phyloP scores from a whole-genome alignment of 2,888 invertebrate genomes.

The Formica aserva region DNA sequence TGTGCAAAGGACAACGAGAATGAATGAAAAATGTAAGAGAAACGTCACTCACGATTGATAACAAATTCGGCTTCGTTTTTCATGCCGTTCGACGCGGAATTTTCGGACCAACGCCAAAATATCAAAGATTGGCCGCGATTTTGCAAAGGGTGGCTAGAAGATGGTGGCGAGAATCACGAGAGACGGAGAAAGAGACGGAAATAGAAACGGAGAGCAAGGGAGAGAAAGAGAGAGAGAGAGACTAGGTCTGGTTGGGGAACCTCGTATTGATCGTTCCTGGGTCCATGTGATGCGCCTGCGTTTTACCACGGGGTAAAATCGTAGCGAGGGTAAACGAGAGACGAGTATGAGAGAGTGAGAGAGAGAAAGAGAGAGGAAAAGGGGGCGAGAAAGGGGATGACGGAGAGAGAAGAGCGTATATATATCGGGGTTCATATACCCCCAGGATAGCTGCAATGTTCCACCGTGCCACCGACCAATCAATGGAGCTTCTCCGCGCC shows the following conservation, averaged over 20 bases:
- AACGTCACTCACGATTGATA: background rate
- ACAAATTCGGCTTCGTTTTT: background rate
- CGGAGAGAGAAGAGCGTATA: slow-evolving; percentile 65
- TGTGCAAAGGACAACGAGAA: background rate
- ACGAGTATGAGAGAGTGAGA: slow-evolving; percentile 51
- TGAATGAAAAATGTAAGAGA: background rate
- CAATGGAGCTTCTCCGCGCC: slow-evolving; percentile 82
- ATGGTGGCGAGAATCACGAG: slow-evolving; percentile 54
- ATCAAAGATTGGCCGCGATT: slow-evolving; percentile 64
- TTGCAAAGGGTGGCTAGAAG: slow-evolving; percentile 27
- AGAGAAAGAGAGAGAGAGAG: slow-evolving; percentile 50
- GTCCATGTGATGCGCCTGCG: slow-evolving; percentile 84
- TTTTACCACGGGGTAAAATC: slow-evolving; percentile 78
- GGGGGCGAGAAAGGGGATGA: slow-evolving; percentile 58
- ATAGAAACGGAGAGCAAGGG: slow-evolving; percentile 1
- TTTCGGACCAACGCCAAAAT: slow-evolving; percentile 35
- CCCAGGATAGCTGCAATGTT: slow-evolving; percentile 81
- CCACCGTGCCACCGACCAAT: slow-evolving; percentile 81
- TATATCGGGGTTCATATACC: slow-evolving; percentile 83
- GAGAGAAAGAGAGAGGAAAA: slow-evolving; percentile 61
- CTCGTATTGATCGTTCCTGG: slow-evolving; percentile 84
- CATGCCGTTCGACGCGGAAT: background rate
- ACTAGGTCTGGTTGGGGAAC: slow-evolving; percentile 72
- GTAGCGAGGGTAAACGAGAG: slow-evolving; percentile 71
- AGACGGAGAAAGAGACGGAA: slow-evolving; percentile 53